These are phyloP conservation scores for Petroica traversi DNA, from an alignment of 2,113 vertebrate genomes.

Conservation along the genomic window DNA sequence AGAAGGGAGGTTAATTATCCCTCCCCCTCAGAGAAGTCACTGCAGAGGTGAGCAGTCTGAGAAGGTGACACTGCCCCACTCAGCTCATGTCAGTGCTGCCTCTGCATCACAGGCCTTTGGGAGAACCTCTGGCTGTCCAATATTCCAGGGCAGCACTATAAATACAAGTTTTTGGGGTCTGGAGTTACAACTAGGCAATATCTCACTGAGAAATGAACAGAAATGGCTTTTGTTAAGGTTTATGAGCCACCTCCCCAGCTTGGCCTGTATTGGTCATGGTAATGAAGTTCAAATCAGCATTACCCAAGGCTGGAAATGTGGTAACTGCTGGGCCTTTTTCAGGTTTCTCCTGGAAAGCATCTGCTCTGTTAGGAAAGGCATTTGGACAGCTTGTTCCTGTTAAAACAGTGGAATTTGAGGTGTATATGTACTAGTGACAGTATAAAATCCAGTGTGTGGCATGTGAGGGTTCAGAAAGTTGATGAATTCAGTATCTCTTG, in stretches of 20 bases:
- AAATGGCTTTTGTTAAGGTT: not conserved
- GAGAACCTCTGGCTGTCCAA: accelerated
- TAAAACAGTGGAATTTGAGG: not conserved
- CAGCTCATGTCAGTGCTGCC: not conserved
- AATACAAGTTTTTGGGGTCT: not conserved
- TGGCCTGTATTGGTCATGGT: not conserved
- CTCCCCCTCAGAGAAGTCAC: not conserved
- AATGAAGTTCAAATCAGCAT: not conserved
- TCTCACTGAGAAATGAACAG: not conserved
- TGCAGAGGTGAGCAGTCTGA: not conserved
- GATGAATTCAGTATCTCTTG: not conserved
- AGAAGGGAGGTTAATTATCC: not conserved
- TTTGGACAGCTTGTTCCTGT: not conserved
- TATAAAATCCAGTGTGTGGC: not conserved
- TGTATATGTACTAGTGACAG: not conserved
- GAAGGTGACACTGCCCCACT: not conserved
- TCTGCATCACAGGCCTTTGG: not conserved
- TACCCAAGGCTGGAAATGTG: not conserved
- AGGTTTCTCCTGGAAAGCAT: not conserved
- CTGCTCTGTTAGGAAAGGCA: not conserved
- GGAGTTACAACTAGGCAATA: accelerated
- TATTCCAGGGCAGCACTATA: not conserved
- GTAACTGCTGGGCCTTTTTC: not conserved
- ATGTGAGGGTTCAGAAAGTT: not conserved
- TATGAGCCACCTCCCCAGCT: not conserved